These are phyloP conservation scores for Bambusicola thoracicus DNA, from an alignment of 2,113 vertebrate species.

Conservation along the genomic window DNA sequence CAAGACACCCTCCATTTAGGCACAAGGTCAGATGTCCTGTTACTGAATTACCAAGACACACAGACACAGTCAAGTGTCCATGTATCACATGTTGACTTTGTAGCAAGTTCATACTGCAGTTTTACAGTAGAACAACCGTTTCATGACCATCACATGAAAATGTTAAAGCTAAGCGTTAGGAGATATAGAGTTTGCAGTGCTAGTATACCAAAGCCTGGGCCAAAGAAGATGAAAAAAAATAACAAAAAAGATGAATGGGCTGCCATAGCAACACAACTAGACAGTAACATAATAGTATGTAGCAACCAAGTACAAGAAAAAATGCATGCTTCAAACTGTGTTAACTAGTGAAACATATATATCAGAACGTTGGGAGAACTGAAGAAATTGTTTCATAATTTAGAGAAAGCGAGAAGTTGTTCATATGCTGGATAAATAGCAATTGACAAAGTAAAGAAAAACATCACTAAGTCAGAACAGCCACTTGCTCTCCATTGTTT, in stretches of 20 bases:
- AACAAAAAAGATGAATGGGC: conserved; percentile 19
- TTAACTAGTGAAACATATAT: conserved; percentile 19
- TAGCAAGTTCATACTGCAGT: not conserved
- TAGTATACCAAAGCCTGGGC: conserved; percentile 7
- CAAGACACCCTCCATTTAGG: not conserved
- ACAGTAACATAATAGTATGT: conserved; percentile 34
- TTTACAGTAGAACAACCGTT: not conserved
- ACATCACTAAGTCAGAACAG: not conserved
- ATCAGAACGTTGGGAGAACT: conserved; percentile 4
- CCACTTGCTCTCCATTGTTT: not conserved
- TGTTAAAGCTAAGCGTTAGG: not conserved
- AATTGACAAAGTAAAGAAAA: conserved; percentile 17
- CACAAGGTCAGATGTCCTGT: not conserved
- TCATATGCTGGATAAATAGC: not conserved
- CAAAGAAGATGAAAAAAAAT: conserved; percentile 34
- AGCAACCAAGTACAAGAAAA: conserved; percentile 25
- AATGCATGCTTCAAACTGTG: conserved; percentile 15
- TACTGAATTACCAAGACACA: not conserved
- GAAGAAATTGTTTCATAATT: not conserved
- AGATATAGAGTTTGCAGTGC: not conserved
- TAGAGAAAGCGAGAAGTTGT: not conserved
- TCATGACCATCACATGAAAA: not conserved
- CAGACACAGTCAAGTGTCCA: too few relatives aligned
- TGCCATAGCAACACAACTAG: conserved; percentile 32
- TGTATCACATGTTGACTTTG: too few relatives aligned